Evolutionary conservation across 2,888 invertebrate genomes (phyloP).

Genomic region (Corythucha ciliata): DNA sequence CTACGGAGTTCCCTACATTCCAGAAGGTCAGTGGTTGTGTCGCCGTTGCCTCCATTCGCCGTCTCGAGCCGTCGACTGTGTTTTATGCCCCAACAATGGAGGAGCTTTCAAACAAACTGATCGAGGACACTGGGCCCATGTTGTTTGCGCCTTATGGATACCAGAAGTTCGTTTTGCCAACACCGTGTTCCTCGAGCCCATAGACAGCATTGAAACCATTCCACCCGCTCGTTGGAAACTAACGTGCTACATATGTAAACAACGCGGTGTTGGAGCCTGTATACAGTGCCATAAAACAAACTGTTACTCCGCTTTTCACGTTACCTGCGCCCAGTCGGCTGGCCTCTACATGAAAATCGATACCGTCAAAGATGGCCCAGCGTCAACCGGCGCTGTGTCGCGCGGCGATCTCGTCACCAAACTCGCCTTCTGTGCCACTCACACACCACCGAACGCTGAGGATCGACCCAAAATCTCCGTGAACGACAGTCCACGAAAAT

Average conservation of each 20-base stretch:
- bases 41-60: slow-evolving; percentile 93
- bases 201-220: slow-evolving; percentile 93
- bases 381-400: slow-evolving; percentile 25
- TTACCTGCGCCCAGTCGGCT: slow-evolving; percentile 96
- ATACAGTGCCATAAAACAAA: slow-evolving; percentile 96
- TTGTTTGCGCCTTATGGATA: slow-evolving; percentile 97
- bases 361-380: slow-evolving; percentile 55
- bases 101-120: slow-evolving; percentile 99
- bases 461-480: slow-evolving; percentile 33
- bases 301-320: slow-evolving; percentile 97
- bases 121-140: slow-evolving; percentile 93
- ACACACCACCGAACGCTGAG: slow-evolving; percentile 65
- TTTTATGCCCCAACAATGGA: slow-evolving; percentile 94
- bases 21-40: slow-evolving; percentile 97
- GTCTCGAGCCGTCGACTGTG: slow-evolving; percentile 89
- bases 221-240: slow-evolving; percentile 92
- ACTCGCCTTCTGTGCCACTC: slow-evolving; percentile 91
- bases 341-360: slow-evolving; percentile 95
- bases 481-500: slow-evolving; percentile 28
- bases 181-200: slow-evolving; percentile 92
- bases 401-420: slow-evolving; percentile 74
- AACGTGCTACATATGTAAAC: slow-evolving; percentile 95
- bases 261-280: slow-evolving; percentile 85
- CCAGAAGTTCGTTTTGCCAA: slow-evolving; percentile 98
- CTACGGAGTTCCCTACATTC: slow-evolving; percentile 95